Conservation (phyloP, 2,888 invertebrate genomes). For the Apodemia mormo region DNA sequence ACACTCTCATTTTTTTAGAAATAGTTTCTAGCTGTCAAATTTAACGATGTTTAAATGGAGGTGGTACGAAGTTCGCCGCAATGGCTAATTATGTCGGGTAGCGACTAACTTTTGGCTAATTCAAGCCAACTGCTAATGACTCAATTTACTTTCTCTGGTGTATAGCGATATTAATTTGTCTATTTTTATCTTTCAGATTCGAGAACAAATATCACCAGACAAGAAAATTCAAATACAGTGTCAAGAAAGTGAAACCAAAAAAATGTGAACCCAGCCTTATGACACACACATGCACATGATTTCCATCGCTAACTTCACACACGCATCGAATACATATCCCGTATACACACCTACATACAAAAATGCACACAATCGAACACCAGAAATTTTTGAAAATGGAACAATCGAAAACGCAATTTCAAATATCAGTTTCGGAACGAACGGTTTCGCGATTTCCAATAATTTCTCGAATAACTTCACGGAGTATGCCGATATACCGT, state of each 20-base stretch:
- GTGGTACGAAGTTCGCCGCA: no score
- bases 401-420: constrained; percentile 48
- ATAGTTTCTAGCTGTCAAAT: no score
- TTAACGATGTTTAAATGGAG: no score
- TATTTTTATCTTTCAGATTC: constrained; percentile 9
- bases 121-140: no score
- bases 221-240: neutral
- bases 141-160: no score
- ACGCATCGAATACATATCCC: constrained; percentile 51
- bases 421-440: constrained; percentile 50
- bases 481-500: constrained; percentile 85
- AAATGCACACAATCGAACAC: constrained; percentile 48
- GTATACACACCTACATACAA: constrained; percentile 50
- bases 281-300: constrained; percentile 62
- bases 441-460: constrained; percentile 7
- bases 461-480: constrained; percentile 54
- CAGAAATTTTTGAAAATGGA: constrained; percentile 43
- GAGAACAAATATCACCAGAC: neutral
- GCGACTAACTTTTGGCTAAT: no score
- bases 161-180: no score
- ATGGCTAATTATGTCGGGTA: no score
- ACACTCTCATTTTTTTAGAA: no score
- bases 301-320: constrained; percentile 67
- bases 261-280: constrained; percentile 55
- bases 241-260: constrained; percentile 31